Evolutionary conservation across 2,113 vertebrate species (phyloP), one percentile per base, ranked within the genome.

Genomic region (Martes martes): DNA sequence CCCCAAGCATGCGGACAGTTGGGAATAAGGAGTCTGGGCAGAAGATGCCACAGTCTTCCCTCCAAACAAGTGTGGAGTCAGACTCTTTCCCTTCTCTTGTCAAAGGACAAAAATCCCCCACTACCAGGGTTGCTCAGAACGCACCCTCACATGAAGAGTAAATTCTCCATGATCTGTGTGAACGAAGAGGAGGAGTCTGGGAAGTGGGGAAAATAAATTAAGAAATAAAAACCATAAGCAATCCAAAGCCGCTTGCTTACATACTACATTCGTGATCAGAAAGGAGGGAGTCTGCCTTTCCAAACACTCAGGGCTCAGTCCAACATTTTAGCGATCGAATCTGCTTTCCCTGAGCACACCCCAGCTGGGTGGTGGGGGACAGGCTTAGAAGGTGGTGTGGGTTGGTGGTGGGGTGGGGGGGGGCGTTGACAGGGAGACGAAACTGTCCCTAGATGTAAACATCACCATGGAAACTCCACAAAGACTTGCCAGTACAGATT

Each of bases 391-490:
- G 42, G 80, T 89, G 89, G 36, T 19, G 3, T 0, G 8, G 76
- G 39, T 21, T 31, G 82, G 7, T 33, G 7, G 52, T 2, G 45
- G 45, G 9, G 67, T 4, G 42, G 61, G 57, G 57, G 59, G 1
- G 89, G 50, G 0, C 19, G 1, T 96, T 89, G 80, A 89, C 93
- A 93, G 71, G 82, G 91, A 95, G 79, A 94, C 2, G 6, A 61
- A 91, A 91, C 87, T 73, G 97, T 94, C 97, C 96, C 97, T 97
- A 93, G 95, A 96, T 98, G 97, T 98, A 98, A 98, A 98, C 97
- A 97, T 98, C 96, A 89, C 98, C 97, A 96, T 97, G 96, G 94
- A 97, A 95, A 97, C 84, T 78, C 97, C 97, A 97, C 88, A 94
- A 96, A 96, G 47, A 96, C 92, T 97, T n/a, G 89, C 92, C 92